Evolutionary conservation across 53 echinoderm and acorn worm genomes (phyloP).

Genomic region (Arbacia lixula): DNA sequence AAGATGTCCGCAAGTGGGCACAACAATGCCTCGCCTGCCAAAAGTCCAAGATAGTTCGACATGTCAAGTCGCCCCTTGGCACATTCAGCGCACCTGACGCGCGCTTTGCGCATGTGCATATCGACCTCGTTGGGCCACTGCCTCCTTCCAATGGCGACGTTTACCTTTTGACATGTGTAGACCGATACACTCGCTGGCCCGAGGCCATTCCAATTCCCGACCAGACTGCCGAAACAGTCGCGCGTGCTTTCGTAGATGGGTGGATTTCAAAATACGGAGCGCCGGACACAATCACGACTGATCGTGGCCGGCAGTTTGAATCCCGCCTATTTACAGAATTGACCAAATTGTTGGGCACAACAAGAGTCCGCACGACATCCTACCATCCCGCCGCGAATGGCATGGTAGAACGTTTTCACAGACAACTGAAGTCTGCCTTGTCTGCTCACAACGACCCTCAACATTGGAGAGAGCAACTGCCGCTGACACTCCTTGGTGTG

Average conservation of each 20-base stretch:
- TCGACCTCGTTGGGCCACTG: too few species aligned
- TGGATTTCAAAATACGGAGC: conserved; percentile 65
- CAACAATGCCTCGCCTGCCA: conserved; percentile 58
- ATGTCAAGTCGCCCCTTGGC: conserved; percentile 55
- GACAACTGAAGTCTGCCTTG: conserved; percentile 58
- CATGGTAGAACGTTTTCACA: conserved; percentile 61
- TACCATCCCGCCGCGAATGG: conserved; percentile 69
- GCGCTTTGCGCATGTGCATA: conserved; percentile 66
- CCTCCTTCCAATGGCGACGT: too few species aligned
- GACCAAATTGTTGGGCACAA: conserved; percentile 40
- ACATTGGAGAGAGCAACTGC: conserved; percentile 45
- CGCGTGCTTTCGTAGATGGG: conserved; percentile 47
- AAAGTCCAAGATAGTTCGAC: conserved; percentile 59
- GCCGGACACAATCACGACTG: conserved; percentile 57
- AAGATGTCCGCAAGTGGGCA: conserved; percentile 68
- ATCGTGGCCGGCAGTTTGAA: conserved; percentile 69
- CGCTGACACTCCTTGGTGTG: conserved; percentile 51
- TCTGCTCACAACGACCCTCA: conserved; percentile 58
- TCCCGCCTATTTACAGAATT: conserved; percentile 51
- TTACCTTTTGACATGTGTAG: too few species aligned
- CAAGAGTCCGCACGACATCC: conserved; percentile 58
- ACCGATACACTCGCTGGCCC: too few species aligned
- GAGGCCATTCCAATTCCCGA: conserved; percentile 67
- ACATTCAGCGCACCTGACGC: conserved; percentile 50
- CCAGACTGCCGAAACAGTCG: conserved; percentile 69